Conservation (phyloP, 2,888 invertebrate genomes). For the Neoitamus cyanurus region DNA sequence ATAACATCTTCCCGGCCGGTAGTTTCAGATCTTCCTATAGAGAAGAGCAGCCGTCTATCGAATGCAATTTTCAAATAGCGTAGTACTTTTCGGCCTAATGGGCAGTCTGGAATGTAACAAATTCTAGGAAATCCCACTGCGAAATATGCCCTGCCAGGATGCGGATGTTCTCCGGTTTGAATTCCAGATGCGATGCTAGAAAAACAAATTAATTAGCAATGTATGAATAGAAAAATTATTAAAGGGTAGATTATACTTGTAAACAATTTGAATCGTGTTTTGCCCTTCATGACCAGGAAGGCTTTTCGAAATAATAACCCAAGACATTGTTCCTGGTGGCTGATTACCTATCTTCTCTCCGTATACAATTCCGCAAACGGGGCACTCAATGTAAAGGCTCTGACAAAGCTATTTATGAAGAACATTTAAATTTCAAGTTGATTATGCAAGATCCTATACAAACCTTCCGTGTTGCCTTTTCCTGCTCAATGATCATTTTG, state of each 20-base stretch:
- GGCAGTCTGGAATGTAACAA: constrained; percentile 86
- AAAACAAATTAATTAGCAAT: not conserved
- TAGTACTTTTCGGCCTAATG: constrained; percentile 82
- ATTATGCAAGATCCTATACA: constrained; percentile 13
- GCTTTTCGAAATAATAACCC: constrained; percentile 76
- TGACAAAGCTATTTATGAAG: constrained; percentile 59
- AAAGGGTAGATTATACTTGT: constrained; percentile 71
- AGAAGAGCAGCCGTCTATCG: constrained; percentile 85
- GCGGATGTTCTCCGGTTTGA: constrained; percentile 82
- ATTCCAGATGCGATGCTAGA: constrained; percentile 84
- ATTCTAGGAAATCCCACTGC: constrained; percentile 88
- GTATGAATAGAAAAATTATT: not conserved
- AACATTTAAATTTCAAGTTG: constrained; percentile 6
- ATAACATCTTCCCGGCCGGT: constrained; percentile 92
- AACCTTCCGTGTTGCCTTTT: constrained; percentile 67
- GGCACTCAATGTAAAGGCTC: constrained; percentile 85
- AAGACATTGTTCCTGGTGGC: constrained; percentile 85
- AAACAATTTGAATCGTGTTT: constrained; percentile 84
- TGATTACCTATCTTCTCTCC: constrained; percentile 84
- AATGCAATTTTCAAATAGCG: constrained; percentile 83
- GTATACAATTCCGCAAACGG: constrained; percentile 86
- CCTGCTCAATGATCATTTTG: constrained; percentile 77
- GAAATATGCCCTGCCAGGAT: constrained; percentile 86
- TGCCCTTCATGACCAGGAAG: constrained; percentile 74
- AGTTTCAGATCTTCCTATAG: constrained; percentile 86